Percentiles rank a stretch among this genome's conserved stretches.
These are phyloP conservation scores for Oligia strigilis DNA, from an alignment of 2,888 invertebrate genomes.

Conservation along the genomic window DNA sequence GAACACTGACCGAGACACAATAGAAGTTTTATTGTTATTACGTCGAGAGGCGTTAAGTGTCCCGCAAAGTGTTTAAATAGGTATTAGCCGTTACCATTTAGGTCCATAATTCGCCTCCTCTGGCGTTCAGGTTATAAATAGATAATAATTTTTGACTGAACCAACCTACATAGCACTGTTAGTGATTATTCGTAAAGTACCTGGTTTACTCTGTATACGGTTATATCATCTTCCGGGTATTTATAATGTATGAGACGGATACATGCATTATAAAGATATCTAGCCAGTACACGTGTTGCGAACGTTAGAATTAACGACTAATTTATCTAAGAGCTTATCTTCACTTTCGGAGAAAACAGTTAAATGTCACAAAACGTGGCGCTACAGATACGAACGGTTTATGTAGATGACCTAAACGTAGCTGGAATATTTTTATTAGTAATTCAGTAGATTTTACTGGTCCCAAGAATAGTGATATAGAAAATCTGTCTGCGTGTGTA, in stretches of 20 bases:
- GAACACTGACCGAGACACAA: no score
- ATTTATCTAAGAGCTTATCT: slow-evolving; percentile 48
- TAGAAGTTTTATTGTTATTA: no score
- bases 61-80: no score
- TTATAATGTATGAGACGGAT: slow-evolving; percentile 1
- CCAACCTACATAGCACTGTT: neutral
- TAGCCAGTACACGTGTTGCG: slow-evolving; percentile 25
- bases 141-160: neutral
- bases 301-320: slow-evolving; percentile 39
- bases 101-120: neutral
- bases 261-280: neutral
- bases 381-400: slow-evolving; percentile 18
- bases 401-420: neutral
- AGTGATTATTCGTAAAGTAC: neutral
- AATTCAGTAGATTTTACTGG: neutral
- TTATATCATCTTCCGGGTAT: slow-evolving; percentile 14
- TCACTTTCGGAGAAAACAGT: slow-evolving; percentile 34
- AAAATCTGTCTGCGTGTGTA: neutral
- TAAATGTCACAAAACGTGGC: slow-evolving; percentile 25
- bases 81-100: neutral
- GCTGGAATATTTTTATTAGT: neutral
- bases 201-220: neutral
- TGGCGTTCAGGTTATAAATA: neutral
- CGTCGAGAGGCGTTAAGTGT: no score
- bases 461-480: slow-evolving; percentile 13